phyloP scores from a whole-genome alignment of 2,113 vertebrate genomes.

The Dendrocopos noguchii region DNA sequence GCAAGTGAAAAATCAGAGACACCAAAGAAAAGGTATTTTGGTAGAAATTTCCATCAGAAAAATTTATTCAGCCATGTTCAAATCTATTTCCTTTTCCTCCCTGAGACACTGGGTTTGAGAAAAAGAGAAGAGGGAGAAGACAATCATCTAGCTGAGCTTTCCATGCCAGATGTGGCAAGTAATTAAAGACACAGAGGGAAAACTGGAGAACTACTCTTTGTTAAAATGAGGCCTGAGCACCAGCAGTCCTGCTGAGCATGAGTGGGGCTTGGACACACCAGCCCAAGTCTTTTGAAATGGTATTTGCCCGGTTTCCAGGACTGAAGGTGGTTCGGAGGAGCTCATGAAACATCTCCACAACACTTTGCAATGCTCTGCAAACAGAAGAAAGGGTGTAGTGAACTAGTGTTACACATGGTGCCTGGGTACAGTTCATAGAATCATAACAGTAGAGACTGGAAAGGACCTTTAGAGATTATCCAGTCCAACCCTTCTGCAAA shows the following conservation, averaged over 20 bases:
- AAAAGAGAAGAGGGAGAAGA: not conserved
- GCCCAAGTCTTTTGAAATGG: not conserved
- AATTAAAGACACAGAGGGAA: not conserved
- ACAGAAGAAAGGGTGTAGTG: not conserved
- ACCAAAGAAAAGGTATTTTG: not conserved
- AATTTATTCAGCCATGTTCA: not conserved
- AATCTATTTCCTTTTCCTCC: not conserved
- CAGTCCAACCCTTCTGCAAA: too few species aligned
- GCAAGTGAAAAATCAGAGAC: not conserved
- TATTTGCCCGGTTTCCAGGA: not conserved
- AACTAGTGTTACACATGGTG: not conserved
- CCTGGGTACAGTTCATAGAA: not conserved
- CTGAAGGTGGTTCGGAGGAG: rapidly evolving
- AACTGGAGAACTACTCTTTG: not conserved
- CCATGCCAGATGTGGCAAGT: not conserved
- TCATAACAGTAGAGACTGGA: too few species aligned
- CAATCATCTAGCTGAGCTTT: not conserved
- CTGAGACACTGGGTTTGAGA: not conserved
- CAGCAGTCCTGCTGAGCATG: not conserved
- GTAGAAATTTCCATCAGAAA: not conserved
- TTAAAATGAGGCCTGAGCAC: not conserved
- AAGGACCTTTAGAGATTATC: too few species aligned
- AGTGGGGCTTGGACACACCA: not conserved
- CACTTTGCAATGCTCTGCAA: not conserved
- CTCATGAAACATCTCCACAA: not conserved